These are phyloP conservation scores for Isichthys henryi DNA, from an alignment of 2,113 vertebrate genomes.

Conservation along the genomic window DNA sequence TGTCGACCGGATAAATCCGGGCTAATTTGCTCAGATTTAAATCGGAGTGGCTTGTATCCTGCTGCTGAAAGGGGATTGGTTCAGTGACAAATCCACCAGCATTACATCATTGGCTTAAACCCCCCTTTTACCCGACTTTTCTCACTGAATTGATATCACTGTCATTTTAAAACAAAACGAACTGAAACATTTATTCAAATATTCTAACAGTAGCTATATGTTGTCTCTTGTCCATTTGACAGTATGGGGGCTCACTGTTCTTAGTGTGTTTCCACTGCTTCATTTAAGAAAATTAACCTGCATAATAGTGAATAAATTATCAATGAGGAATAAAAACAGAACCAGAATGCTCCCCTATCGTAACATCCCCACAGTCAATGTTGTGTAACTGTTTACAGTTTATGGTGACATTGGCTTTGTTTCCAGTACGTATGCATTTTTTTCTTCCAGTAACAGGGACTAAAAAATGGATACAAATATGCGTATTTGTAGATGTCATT, in stretches of 20 bases:
- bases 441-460: background rate
- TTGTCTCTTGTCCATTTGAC: background rate
- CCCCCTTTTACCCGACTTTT: background rate
- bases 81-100: background rate
- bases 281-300: background rate
- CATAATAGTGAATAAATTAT: background rate
- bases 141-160: background rate
- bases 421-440: background rate
- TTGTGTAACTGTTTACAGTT: background rate
- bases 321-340: background rate
- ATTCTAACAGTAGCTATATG: background rate
- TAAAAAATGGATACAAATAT: background rate
- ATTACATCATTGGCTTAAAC: background rate
- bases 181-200: background rate
- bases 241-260: background rate
- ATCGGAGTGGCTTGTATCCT: background rate
- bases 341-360: background rate
- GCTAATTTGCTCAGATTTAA: constrained; percentile 5
- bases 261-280: background rate
- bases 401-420: background rate
- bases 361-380: background rate
- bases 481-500: background rate
- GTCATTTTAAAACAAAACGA: background rate
- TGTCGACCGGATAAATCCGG: background rate
- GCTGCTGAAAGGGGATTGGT: background rate